Percentiles rank a stretch among this genome's conserved stretches.
Evolutionary conservation across 1,140 invertebrate species (phyloP).

Genomic region (Papilio dardanus): DNA sequence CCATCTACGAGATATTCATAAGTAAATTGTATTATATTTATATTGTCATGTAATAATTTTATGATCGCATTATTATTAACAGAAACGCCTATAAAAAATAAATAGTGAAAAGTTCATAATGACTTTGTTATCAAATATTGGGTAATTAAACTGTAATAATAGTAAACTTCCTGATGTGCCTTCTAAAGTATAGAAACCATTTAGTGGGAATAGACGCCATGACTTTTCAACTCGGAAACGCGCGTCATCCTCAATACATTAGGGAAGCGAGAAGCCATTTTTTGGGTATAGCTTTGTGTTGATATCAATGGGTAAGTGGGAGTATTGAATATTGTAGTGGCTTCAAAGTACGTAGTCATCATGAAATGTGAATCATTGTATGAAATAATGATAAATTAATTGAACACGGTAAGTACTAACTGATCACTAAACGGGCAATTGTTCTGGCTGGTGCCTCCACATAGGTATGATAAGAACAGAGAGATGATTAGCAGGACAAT

Average conservation of each 20-base stretch:
- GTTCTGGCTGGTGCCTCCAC: no score
- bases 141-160: no score
- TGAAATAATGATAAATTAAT: background rate
- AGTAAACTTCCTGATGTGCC: no score
- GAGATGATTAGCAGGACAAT: no score
- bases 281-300: background rate
- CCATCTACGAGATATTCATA: no score
- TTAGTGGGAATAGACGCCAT: background rate
- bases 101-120: background rate
- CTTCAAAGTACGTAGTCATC: background rate
- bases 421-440: no score
- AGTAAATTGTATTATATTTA: no score
- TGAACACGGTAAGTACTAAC: no score
- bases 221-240: constrained; percentile 1
- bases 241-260: constrained; percentile 14
- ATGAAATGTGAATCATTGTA: background rate
- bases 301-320: background rate
- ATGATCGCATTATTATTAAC: background rate
- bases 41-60: no score
- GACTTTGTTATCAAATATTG: no score
- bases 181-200: background rate
- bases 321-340: background rate
- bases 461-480: no score
- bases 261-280: constrained; percentile 1
- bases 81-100: background rate